phyloP scores from a whole-genome alignment of 2,113 vertebrate species.

The Corythoichthys intestinalis region DNA sequence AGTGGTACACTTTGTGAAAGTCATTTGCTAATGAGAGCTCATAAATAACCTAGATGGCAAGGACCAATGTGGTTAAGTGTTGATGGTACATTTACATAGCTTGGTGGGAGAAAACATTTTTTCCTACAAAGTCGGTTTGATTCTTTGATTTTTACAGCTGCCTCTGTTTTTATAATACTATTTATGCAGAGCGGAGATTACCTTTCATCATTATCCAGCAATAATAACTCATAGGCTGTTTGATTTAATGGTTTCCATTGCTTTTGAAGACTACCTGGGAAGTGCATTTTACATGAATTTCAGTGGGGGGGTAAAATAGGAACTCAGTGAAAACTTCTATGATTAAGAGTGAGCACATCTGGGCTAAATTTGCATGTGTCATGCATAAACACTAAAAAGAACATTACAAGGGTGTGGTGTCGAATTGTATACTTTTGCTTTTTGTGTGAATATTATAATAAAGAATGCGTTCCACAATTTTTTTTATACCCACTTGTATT shows the following conservation, averaged over 20 bases:
- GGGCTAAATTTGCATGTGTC: slow-evolving; percentile 14
- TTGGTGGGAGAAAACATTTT: slow-evolving; percentile 19
- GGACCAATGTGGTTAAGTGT: slow-evolving; percentile 49
- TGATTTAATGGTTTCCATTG: slow-evolving; percentile 38
- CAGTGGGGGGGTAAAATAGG: neutral
- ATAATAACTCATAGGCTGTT: slow-evolving; percentile 32
- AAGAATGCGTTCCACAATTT: too few relatives aligned
- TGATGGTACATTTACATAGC: slow-evolving; percentile 52
- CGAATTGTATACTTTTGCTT: neutral
- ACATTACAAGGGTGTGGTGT: slow-evolving; percentile 23
- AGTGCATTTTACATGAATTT: slow-evolving; percentile 36
- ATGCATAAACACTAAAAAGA: slow-evolving; percentile 25
- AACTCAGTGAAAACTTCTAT: slow-evolving; percentile 15
- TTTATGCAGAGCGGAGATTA: slow-evolving; percentile 37
- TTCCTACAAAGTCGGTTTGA: slow-evolving; percentile 27
- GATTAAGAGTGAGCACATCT: neutral
- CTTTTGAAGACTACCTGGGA: slow-evolving; percentile 19
- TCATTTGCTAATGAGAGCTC: slow-evolving; percentile 66
- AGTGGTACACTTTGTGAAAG: slow-evolving; percentile 52
- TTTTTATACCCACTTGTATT: too few relatives aligned
- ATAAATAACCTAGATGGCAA: slow-evolving; percentile 57
- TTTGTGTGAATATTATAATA: too few relatives aligned
- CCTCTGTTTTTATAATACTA: slow-evolving; percentile 34
- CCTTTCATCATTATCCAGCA: slow-evolving; percentile 36
- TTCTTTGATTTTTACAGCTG: slow-evolving; percentile 18